These are phyloP conservation scores for Panulirus ornatus DNA, from an alignment of 1,140 invertebrate species.

Conservation along the genomic window DNA sequence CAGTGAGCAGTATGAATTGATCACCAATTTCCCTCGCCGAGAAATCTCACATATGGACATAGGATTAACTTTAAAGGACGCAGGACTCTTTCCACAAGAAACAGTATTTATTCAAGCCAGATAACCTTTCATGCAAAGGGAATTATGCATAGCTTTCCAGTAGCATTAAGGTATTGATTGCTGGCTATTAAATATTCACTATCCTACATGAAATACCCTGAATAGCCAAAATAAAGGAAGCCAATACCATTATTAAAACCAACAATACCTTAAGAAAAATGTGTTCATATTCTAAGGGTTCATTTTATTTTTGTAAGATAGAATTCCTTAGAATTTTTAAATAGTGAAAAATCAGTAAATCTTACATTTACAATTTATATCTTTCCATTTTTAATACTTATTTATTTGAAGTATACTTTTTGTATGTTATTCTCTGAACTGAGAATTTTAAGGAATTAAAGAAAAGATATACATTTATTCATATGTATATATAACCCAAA, in stretches of 20 bases:
- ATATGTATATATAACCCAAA: too few species aligned
- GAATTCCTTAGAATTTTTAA: background rate
- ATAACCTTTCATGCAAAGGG: slow-evolving; percentile 59
- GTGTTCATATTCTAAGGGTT: background rate
- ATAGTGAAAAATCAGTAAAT: background rate
- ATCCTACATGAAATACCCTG: background rate
- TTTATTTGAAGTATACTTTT: too few species aligned
- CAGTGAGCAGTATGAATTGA: slow-evolving; percentile 79
- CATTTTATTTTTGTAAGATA: slow-evolving; percentile 19
- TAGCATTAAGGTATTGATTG: background rate
- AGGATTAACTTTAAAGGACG: slow-evolving; percentile 78
- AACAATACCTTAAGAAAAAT: background rate
- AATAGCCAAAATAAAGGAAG: background rate
- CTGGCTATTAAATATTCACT: background rate
- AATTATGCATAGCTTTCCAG: background rate
- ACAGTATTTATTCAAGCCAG: slow-evolving; percentile 79
- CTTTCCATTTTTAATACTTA: too few species aligned
- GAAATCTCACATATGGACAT: slow-evolving; percentile 78
- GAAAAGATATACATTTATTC: too few species aligned
- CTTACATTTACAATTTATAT: too few species aligned
- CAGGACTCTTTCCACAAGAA: slow-evolving; percentile 79
- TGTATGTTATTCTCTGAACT: too few species aligned
- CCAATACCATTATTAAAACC: too few species aligned
- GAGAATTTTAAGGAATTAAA: too few species aligned
- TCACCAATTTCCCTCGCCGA: slow-evolving; percentile 80